These are phyloP conservation scores for Epirrhoe alternata DNA, from an alignment of 2,888 invertebrate genomes.

Conservation along the genomic window DNA sequence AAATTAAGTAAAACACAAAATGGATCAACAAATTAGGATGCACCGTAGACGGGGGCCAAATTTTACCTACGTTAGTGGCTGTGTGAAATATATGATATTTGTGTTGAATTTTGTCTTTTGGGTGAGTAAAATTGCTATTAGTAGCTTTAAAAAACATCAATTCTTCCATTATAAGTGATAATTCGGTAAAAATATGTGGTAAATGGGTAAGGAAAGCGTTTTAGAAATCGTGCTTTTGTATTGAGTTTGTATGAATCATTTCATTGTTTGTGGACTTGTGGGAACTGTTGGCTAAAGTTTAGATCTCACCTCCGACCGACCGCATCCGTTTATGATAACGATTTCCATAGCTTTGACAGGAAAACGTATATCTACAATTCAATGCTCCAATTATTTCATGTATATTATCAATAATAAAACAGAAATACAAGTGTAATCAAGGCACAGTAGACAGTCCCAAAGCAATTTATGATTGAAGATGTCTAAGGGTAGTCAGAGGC, in stretches of 20 bases:
- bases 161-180: constrained; percentile 11
- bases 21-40: constrained; percentile 68
- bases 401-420: too few species aligned
- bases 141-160: neutral
- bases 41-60: constrained; percentile 88
- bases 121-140: constrained; percentile 86
- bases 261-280: constrained; percentile 40
- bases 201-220: constrained; percentile 15
- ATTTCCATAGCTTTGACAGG: constrained; percentile 9
- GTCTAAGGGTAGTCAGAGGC: too few species aligned
- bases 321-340: constrained; percentile 40
- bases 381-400: too few species aligned
- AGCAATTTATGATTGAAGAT: too few species aligned
- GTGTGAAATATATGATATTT: constrained; percentile 96
- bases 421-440: too few species aligned
- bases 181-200: neutral
- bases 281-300: constrained; percentile 27
- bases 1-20: constrained; percentile 22
- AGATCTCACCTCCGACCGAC: constrained; percentile 22
- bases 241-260: constrained; percentile 55
- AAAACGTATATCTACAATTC: neutral
- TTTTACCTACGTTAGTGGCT: constrained; percentile 93
- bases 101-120: constrained; percentile 95
- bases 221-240: neutral
- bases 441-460: too few species aligned